Evolutionary conservation across 2,888 invertebrate species (phyloP).

Genomic region (Tiliacea citrago): DNA sequence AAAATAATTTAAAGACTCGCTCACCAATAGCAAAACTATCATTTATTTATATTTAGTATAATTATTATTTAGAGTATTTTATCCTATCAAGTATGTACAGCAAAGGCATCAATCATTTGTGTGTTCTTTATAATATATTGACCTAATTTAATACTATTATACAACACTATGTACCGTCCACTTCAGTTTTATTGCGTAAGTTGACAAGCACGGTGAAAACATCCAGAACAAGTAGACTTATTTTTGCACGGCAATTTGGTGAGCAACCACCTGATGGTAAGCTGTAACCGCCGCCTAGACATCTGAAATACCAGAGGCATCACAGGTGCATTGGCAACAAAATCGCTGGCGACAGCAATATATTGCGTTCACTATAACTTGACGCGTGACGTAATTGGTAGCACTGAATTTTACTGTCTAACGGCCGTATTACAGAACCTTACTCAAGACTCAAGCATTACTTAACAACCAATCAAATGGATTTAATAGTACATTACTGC

Average conservation of each 20-base stretch:
- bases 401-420: too few species aligned
- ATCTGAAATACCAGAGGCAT: neutral
- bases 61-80: slow-evolving; percentile 27
- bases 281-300: neutral
- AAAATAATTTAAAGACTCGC: slow-evolving; percentile 42
- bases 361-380: too few species aligned
- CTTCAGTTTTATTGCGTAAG: slow-evolving; percentile 12
- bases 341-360: neutral
- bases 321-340: neutral
- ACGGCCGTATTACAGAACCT: too few species aligned
- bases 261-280: neutral
- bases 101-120: slow-evolving; percentile 30
- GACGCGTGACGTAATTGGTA: too few species aligned
- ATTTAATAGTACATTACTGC: too few species aligned
- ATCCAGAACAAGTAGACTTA: neutral
- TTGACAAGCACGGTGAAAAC: neutral
- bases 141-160: slow-evolving; percentile 49
- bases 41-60: slow-evolving; percentile 18
- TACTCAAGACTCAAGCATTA: too few species aligned
- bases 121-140: slow-evolving; percentile 34
- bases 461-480: too few species aligned
- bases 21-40: slow-evolving; percentile 20
- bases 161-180: slow-evolving; percentile 16
- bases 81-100: slow-evolving; percentile 42
- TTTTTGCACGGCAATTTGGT: neutral